phyloP scores from a whole-genome alignment of 2,113 vertebrate species.

The Ardeotis arabs region DNA sequence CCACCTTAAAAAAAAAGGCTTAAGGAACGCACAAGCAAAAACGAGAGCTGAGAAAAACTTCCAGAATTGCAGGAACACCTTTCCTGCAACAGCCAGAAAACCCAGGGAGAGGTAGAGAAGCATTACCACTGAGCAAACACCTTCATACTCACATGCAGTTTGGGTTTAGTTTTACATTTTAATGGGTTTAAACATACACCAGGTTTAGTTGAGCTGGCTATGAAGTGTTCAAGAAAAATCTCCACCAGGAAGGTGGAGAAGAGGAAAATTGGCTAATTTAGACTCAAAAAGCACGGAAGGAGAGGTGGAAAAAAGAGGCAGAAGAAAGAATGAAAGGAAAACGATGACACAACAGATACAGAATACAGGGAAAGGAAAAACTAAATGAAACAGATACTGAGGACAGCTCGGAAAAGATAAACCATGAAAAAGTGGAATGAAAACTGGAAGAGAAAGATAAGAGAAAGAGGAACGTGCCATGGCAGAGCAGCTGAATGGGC shows the following conservation, averaged over 20 bases:
- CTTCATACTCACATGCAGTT: not conserved
- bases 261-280: not conserved
- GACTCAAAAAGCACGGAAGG: not conserved
- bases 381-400: not conserved
- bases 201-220: not conserved
- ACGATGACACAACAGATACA: not conserved
- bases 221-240: not conserved
- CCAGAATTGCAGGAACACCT: not conserved
- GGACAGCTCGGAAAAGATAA: not conserved
- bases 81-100: not conserved
- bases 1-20: not conserved
- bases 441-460: slow-evolving; percentile 3
- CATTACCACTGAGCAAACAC: not conserved
- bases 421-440: not conserved
- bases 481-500: not conserved
- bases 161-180: not conserved
- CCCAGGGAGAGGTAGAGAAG: not conserved
- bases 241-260: not conserved
- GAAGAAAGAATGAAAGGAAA: slow-evolving; percentile 11
- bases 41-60: not conserved
- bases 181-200: not conserved
- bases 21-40: not conserved
- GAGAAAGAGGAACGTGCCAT: not conserved
- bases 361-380: not conserved
- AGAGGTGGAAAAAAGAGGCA: not conserved